phyloP scores from a whole-genome alignment of 2,113 vertebrate genomes.

The Trichechus manatus region DNA sequence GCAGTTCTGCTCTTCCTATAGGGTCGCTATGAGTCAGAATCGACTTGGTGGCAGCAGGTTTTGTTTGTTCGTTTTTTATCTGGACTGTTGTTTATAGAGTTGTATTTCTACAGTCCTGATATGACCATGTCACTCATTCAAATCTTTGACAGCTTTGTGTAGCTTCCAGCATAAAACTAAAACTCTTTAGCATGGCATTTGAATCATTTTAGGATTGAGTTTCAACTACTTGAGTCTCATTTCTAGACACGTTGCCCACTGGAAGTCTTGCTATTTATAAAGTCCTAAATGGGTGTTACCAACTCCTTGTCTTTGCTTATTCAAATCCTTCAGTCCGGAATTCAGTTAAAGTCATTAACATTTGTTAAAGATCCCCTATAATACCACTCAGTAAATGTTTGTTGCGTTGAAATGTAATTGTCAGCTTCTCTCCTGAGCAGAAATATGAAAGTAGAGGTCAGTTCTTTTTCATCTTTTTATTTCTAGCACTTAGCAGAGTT shows the following conservation, averaged over 20 bases:
- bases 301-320: not conserved
- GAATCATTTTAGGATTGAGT: not conserved
- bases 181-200: not conserved
- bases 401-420: not conserved
- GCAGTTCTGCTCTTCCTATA: no score
- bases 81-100: not conserved
- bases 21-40: no score
- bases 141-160: not conserved
- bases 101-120: not conserved
- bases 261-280: not conserved
- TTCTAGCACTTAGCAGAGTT: not conserved
- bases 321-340: slow-evolving; percentile 14
- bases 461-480: slow-evolving; percentile 13
- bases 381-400: not conserved
- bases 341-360: slow-evolving; percentile 36
- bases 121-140: not conserved
- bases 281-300: not conserved
- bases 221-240: not conserved
- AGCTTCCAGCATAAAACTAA: not conserved
- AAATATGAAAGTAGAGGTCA: slow-evolving; percentile 23
- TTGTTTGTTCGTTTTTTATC: no score
- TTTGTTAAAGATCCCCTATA: not conserved
- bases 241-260: not conserved
- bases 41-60: no score
- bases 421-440: not conserved